phyloP scores from a whole-genome alignment of 2,113 vertebrate species.

The Macaca nemestrina region DNA sequence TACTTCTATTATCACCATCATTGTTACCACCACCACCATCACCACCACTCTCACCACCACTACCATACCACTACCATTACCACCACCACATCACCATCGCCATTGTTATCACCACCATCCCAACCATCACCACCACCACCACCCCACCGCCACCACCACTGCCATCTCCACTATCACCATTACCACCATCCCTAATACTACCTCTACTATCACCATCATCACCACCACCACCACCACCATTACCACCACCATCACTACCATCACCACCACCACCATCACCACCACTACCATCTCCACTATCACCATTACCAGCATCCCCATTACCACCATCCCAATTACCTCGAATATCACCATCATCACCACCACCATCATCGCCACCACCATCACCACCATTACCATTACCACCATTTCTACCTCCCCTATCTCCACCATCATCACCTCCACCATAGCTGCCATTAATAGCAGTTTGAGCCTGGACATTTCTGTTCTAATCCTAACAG shows the following conservation, averaged over 20 bases:
- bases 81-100: neutral
- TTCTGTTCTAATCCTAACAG: neutral
- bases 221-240: rapidly evolving
- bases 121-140: too few relatives aligned
- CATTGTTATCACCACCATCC: too few relatives aligned
- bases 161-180: too few relatives aligned
- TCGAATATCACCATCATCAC: neutral
- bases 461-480: neutral
- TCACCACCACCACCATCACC: too few relatives aligned
- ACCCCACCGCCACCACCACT: neutral
- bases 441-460: neutral
- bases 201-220: too few relatives aligned
- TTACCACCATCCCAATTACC: neutral
- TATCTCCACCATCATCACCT: neutral
- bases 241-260: rapidly evolving
- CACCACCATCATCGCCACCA: neutral
- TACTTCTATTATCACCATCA: too few relatives aligned
- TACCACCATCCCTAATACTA: rapidly evolving
- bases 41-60: neutral
- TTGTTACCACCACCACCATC: too few relatives aligned
- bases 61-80: neutral
- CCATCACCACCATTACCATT: neutral
- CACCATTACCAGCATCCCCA: neutral
- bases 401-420: too few relatives aligned
- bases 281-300: too few relatives aligned